phyloP scores from a whole-genome alignment of 2,888 invertebrate genomes.

The Pedicia rivosa region DNA sequence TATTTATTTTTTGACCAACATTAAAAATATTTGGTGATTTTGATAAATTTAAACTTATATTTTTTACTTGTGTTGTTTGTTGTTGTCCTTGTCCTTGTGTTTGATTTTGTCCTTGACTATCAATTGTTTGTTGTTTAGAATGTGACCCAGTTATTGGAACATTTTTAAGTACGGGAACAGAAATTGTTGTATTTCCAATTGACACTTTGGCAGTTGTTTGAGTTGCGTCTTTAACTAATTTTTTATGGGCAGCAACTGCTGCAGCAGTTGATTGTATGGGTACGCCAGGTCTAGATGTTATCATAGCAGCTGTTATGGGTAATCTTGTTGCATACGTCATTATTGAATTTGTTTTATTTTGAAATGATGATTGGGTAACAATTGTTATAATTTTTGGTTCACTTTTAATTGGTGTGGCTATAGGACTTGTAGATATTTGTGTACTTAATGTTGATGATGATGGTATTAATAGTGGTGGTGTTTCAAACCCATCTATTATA shows the following conservation, averaged over 20 bases:
- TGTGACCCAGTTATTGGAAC: conserved; percentile 15
- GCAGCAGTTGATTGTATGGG: conserved; percentile 24
- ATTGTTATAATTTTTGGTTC: conserved; percentile 4
- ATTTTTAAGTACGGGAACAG: conserved; percentile 27
- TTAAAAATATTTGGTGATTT: conserved; percentile 19
- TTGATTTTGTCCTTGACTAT: background rate
- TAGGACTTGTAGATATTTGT: too few species aligned
- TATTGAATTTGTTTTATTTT: background rate
- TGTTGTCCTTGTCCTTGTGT: background rate
- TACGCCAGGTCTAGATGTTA: conserved; percentile 9
- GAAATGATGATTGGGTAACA: background rate
- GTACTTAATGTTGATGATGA: background rate
- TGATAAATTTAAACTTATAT: conserved; percentile 21
- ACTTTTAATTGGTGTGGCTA: too few species aligned
- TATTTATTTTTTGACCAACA: conserved; percentile 23
- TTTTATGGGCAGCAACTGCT: conserved; percentile 30
- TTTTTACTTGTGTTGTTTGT: conserved; percentile 9
- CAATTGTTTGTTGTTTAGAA: conserved; percentile 6
- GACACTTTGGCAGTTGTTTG: conserved; percentile 38
- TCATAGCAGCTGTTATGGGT: conserved; percentile 11
- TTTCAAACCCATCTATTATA: conserved; percentile 15
- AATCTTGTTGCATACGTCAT: conserved; percentile 7
- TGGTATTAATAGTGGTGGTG: background rate
- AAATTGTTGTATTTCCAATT: conserved; percentile 30
- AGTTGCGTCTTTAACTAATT: conserved; percentile 37